Conservation (phyloP, 2,888 invertebrate genomes). For the Disparrhopalites patrizii region DNA sequence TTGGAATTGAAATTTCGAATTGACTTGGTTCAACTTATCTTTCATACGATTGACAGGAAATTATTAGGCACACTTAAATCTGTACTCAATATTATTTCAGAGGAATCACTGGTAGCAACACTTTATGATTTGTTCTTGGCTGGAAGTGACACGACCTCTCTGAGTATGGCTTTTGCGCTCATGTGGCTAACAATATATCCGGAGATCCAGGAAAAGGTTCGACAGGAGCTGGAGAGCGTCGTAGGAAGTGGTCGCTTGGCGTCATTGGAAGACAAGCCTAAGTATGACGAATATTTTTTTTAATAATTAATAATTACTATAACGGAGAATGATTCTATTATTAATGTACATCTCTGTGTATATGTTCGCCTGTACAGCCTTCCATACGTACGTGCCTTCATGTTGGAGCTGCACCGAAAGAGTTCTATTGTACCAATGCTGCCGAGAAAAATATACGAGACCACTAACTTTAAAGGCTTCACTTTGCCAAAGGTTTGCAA, state of each 20-base stretch:
- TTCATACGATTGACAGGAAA: too few species aligned
- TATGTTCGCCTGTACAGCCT: not conserved
- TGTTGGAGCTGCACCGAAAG: not conserved
- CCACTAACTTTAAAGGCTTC: too few species aligned
- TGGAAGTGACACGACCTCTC: not conserved
- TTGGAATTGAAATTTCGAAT: constrained; percentile 1
- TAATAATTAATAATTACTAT: too few species aligned
- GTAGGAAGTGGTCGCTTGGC: not conserved
- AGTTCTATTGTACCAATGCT: not conserved
- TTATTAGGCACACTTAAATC: too few species aligned
- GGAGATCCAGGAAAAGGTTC: not conserved
- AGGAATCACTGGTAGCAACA: not conserved
- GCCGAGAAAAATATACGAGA: too few species aligned
- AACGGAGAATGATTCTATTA: too few species aligned
- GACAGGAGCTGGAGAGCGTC: not conserved
- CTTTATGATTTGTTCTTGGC: not conserved
- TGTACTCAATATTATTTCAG: not conserved
- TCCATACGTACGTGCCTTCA: not conserved
- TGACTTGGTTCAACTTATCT: too few species aligned
- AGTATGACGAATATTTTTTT: too few species aligned
- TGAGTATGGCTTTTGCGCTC: not conserved
- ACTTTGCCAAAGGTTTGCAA: constrained; percentile 1
- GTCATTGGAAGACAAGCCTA: not conserved
- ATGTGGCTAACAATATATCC: not conserved
- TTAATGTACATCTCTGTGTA: not conserved